phyloP scores from a whole-genome alignment of 2,888 invertebrate genomes.

The Pyrrhia umbra region DNA sequence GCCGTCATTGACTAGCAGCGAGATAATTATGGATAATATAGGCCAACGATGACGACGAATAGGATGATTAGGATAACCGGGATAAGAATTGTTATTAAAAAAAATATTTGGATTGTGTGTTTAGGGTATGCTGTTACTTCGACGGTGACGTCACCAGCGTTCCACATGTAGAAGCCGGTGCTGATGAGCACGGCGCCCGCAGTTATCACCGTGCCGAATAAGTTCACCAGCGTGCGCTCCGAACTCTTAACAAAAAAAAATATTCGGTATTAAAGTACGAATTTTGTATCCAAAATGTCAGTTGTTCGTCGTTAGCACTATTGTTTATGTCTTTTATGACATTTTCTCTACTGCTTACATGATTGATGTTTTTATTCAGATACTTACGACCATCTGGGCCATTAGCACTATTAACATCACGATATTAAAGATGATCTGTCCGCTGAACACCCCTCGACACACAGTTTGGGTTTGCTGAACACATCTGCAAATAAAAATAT shows the following conservation, averaged over 20 bases:
- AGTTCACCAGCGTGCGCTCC: slow-evolving; percentile 65
- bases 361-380: too few species aligned
- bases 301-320: too few species aligned
- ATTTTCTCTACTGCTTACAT: too few species aligned
- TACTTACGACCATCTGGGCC: slow-evolving; percentile 67
- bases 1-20: too few species aligned
- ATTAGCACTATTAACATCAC: slow-evolving; percentile 62
- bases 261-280: too few species aligned
- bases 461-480: slow-evolving; percentile 62
- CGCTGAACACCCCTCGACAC: slow-evolving; percentile 67
- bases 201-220: slow-evolving; percentile 48
- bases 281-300: too few species aligned
- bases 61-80: too few species aligned
- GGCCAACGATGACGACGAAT: too few species aligned
- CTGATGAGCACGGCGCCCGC: slow-evolving; percentile 59
- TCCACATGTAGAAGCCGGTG: slow-evolving; percentile 73
- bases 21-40: too few species aligned
- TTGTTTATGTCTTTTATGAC: too few species aligned
- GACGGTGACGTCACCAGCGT: slow-evolving; percentile 73
- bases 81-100: too few species aligned
- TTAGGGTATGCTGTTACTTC: slow-evolving; percentile 59
- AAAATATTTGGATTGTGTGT: too few species aligned
- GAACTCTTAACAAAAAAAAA: slow-evolving; percentile 59
- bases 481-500: slow-evolving; percentile 64
- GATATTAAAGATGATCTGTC: slow-evolving; percentile 68